Base-by-base conservation (phyloP, 2,113 vertebrate genomes). In the Calyptommatus sinebrachiatus region DNA sequence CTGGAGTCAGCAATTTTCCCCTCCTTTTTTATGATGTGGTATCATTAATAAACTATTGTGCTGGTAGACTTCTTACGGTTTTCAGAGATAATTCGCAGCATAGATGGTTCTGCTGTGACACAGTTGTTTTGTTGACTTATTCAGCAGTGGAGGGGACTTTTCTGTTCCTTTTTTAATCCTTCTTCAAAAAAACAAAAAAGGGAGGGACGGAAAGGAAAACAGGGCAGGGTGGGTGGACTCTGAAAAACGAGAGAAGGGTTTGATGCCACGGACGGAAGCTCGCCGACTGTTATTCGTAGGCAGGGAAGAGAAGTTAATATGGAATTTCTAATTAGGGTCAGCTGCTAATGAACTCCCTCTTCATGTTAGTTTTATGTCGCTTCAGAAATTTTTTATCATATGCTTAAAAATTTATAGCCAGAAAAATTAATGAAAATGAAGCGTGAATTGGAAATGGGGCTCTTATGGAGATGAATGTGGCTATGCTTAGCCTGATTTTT, bases 11-110 rank as follows among this genome's bases (percentile, higher is more conserved):
- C 96, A 93, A 89, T 95, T 93, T 91, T 77, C 70, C 66, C 90
- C 90, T 83, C 63, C 85, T 91, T 93, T 41, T 97, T 96, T 96
- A 97, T 96, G 95, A 95, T 96, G 93, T 92, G 85, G 88, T 93
- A 93, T 94, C 94, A 97, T 97, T 97, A 97, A 97, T 97, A 97
- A 97, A 96, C 94, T 94, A 96, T 96, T 93, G 95, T 91, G 91
- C 91, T 92, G 92, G 91, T 94, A 93, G 93, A 69, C 90, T 91
- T 90, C 93, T 89, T 90, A 88, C 89, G 91, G 29, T 95, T 94
- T 93, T 93, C 87, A 81, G 10, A 85, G 92, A 97, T 96, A 96
- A 97, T 97, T 95, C 96, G 94, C 92, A 92, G 95, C 92, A 93
- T 91, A 89, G 83, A 95, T 95, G 95, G 91, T 90, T 41, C 91